Percentiles rank a stretch among this genome's conserved stretches.
These are phyloP conservation scores for Barypeithes pellucidus DNA, from an alignment of 2,888 invertebrate genomes.

Conservation along the genomic window DNA sequence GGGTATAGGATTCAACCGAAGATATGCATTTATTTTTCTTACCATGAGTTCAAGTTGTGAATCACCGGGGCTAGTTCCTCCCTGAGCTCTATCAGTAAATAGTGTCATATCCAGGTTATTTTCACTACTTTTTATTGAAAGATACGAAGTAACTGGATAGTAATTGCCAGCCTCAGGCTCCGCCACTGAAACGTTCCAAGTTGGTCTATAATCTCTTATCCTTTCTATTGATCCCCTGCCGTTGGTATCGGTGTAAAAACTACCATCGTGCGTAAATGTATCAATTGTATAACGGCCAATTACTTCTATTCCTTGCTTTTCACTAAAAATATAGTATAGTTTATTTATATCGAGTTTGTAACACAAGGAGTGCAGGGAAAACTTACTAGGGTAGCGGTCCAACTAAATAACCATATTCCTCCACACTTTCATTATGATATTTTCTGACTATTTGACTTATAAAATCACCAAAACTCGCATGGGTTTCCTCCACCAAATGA, in stretches of 20 bases:
- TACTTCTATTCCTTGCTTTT: conserved; percentile 86
- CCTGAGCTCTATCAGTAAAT: conserved; percentile 86
- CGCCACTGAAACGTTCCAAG: conserved; percentile 79
- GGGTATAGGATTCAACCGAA: no score
- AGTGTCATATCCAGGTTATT: conserved; percentile 73
- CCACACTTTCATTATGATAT: conserved; percentile 10
- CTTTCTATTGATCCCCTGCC: conserved; percentile 80
- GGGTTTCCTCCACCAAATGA: conserved; percentile 13
- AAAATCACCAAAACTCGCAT: conserved; percentile 26
- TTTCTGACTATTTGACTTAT: conserved; percentile 31
- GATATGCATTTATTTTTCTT: no score
- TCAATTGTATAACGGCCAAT: conserved; percentile 78
- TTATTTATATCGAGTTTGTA: background rate
- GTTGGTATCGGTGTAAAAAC: conserved; percentile 86
- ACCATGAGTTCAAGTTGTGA: conserved; percentile 88
- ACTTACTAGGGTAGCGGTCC: conserved; percentile 67
- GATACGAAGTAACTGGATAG: conserved; percentile 91
- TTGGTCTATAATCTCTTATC: conserved; percentile 77
- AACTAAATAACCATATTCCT: conserved; percentile 32
- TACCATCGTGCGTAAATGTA: conserved; percentile 6
- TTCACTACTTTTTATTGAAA: conserved; percentile 76
- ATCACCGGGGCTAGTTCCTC: conserved; percentile 83
- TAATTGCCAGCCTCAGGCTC: conserved; percentile 92
- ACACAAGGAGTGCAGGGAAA: conserved; percentile 63
- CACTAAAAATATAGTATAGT: conserved; percentile 63